A percentile compares a stretch with the other conserved stretches of the same genome.
Conservation (phyloP, 2,888 invertebrate genomes). For the Acrocera orbiculus region DNA sequence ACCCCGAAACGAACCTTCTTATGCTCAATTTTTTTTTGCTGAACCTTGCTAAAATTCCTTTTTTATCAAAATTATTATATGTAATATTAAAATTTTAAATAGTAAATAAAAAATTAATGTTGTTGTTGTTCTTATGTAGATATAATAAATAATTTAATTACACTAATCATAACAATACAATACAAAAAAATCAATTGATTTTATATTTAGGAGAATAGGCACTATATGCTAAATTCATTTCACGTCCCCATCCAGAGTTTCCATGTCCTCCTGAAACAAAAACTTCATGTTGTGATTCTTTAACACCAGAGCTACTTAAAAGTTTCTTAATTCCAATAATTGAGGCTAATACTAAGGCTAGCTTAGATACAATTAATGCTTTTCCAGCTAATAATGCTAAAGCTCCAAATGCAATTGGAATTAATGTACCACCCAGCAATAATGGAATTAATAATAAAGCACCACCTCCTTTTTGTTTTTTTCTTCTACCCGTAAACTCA, state of each 20-base stretch:
- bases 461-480: conserved; percentile 3
- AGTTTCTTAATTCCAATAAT: conserved; percentile 75
- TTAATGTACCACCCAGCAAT: conserved; percentile 60
- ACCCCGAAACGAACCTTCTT: too few species aligned
- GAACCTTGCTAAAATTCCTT: too few species aligned
- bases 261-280: conserved; percentile 53
- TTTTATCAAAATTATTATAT: too few species aligned
- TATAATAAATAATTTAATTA: too few species aligned
- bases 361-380: conserved; percentile 66
- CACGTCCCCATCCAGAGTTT: conserved; percentile 56
- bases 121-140: too few species aligned
- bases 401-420: conserved; percentile 67
- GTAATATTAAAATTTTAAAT: too few species aligned
- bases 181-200: not conserved
- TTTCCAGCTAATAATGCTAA: conserved; percentile 68
- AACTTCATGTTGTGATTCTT: conserved; percentile 49
- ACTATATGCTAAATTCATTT: conserved; percentile 43
- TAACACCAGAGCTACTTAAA: conserved; percentile 44
- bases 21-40: too few species aligned
- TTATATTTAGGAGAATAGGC: conserved; percentile 29
- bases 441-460: conserved; percentile 61
- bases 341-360: conserved; percentile 64
- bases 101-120: too few species aligned
- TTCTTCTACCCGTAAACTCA: conserved; percentile 17
- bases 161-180: too few species aligned